These are phyloP conservation scores for Drosophila eugracilis DNA, from an alignment of 1,140 invertebrate genomes.

Conservation along the genomic window DNA sequence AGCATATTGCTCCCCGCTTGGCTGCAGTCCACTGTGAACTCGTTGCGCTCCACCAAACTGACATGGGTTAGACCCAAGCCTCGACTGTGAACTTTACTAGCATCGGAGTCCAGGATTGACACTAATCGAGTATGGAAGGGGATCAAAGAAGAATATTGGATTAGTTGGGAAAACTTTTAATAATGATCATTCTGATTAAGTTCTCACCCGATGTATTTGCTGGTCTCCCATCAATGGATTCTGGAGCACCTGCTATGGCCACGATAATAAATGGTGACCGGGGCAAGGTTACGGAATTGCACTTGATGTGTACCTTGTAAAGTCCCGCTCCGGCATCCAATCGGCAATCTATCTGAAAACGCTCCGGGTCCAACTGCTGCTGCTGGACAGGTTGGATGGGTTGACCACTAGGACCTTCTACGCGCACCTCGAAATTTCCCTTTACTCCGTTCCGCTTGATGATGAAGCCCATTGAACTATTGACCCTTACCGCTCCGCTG, in stretches of 20 bases:
- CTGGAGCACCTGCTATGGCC: conserved; percentile 88
- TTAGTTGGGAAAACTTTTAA: no score
- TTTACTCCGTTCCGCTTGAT: conserved; percentile 79
- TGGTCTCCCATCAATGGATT: conserved; percentile 9
- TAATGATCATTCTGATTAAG: neutral
- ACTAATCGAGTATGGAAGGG: conserved; percentile 72
- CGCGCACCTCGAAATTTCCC: conserved; percentile 79
- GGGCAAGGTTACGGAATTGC: conserved; percentile 94
- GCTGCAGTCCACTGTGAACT: conserved; percentile 92
- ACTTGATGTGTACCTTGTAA: conserved; percentile 94
- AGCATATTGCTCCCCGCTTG: conserved; percentile 94
- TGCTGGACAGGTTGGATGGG: conserved; percentile 77
- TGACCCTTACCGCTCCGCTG: conserved; percentile 70
- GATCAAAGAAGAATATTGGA: neutral
- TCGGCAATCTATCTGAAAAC: conserved; percentile 92
- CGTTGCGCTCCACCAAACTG: conserved; percentile 92
- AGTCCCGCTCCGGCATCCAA: conserved; percentile 93
- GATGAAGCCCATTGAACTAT: conserved; percentile 61
- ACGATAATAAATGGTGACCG: conserved; percentile 93
- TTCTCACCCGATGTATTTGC: conserved; percentile 8
- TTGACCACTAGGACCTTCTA: conserved; percentile 73
- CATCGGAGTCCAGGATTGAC: conserved; percentile 92
- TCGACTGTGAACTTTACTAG: conserved; percentile 91
- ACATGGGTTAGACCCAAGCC: conserved; percentile 95
- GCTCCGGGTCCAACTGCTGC: conserved; percentile 90